Percentiles rank a stretch among this genome's conserved stretches.
Evolutionary conservation across 2,113 vertebrate species (phyloP).

Genomic region (Felis chaus): DNA sequence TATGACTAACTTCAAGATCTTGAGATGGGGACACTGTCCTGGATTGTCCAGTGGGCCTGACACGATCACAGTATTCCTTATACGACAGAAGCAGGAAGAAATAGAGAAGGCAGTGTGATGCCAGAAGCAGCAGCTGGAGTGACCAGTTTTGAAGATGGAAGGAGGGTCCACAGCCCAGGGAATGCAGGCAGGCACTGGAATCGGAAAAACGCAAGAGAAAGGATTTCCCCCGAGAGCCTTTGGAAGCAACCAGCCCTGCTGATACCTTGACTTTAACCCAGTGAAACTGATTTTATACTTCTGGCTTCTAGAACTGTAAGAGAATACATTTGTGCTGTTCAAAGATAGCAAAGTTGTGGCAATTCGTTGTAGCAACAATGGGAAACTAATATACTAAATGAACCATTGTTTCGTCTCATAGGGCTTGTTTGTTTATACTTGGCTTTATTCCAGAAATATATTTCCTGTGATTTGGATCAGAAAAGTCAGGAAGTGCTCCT

Average conservation of each 20-base stretch:
- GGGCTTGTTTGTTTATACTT: neutral
- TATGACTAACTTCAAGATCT: neutral
- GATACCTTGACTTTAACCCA: neutral
- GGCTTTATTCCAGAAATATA: neutral
- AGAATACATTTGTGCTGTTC: neutral
- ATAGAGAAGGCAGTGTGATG: neutral
- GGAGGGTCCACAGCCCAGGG: neutral
- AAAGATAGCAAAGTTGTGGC: neutral
- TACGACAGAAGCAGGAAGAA: neutral
- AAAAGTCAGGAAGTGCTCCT: neutral
- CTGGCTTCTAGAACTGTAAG: neutral
- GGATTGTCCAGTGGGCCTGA: neutral
- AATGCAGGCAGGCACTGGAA: neutral
- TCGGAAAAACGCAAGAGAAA: neutral
- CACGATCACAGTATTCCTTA: neutral
- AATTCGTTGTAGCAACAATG: neutral
- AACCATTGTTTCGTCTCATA: constrained; percentile 15
- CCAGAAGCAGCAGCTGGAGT: neutral
- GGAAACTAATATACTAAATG: neutral
- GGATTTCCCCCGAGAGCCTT: neutral
- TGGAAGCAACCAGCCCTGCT: neutral
- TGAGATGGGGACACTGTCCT: neutral
- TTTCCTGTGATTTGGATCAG: neutral
- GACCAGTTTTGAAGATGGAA: neutral
- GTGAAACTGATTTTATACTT: neutral